These are phyloP conservation scores for Trimorus sp. DNA, from an alignment of 2,888 invertebrate species.

Conservation along the genomic window DNA sequence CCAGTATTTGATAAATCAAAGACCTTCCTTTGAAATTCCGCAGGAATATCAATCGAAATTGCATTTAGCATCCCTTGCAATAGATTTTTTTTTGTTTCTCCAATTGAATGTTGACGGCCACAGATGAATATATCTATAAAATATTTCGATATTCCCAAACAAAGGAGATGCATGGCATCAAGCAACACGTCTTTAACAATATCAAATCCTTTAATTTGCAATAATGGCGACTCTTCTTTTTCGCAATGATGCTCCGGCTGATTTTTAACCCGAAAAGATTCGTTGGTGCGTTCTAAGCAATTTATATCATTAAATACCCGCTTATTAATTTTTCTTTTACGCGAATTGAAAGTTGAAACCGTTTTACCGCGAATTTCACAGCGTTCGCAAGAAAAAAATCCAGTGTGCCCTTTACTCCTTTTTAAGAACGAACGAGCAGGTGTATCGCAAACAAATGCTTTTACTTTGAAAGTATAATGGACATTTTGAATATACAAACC, in stretches of 20 bases:
- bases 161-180: conserved; percentile 23
- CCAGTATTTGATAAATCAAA: conserved; percentile 16
- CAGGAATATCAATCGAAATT: conserved; percentile 3
- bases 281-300: not conserved
- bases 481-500: conserved; percentile 5
- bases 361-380: conserved; percentile 32
- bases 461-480: conserved; percentile 24
- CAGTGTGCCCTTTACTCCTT: conserved; percentile 38
- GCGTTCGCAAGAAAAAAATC: conserved; percentile 31
- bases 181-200: conserved; percentile 15
- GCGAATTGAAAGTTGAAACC: not conserved
- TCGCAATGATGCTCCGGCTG: conserved; percentile 25
- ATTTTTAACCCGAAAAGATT: conserved; percentile 13
- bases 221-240: conserved; percentile 11
- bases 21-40: conserved; percentile 21
- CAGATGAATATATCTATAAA: not conserved
- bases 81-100: not conserved
- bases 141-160: not conserved
- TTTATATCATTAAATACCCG: conserved; percentile 20
- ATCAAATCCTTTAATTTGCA: conserved; percentile 13
- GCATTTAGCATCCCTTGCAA: not conserved
- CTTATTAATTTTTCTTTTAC: not conserved
- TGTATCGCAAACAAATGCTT: conserved; percentile 29
- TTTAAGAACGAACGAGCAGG: conserved; percentile 34
- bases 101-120: not conserved